Conservation (phyloP, 2,888 invertebrate species). For the Sturmia bella region DNA sequence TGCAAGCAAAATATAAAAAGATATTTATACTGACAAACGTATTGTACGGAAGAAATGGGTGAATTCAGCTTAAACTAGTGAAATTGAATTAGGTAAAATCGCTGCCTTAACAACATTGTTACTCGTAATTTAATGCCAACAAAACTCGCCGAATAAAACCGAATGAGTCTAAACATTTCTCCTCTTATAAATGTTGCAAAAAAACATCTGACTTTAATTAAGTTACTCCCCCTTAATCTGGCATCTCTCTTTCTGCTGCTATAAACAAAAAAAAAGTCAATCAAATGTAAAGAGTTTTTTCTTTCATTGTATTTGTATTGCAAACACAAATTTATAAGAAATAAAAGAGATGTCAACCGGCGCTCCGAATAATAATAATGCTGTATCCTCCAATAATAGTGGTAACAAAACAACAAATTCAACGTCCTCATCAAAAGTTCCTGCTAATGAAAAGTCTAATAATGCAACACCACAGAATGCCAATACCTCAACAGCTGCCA, state of each 20-base stretch:
- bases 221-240: conserved; percentile 51
- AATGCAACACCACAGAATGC: conserved; percentile 58
- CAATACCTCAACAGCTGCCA: conserved; percentile 71
- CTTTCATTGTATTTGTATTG: conserved; percentile 61
- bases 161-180: conserved; percentile 48
- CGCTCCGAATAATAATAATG: conserved; percentile 65
- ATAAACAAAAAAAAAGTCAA: conserved; percentile 49
- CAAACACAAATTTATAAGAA: conserved; percentile 55
- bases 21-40: too few species aligned
- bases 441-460: conserved; percentile 67
- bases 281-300: conserved; percentile 59
- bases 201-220: conserved; percentile 45
- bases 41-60: too few species aligned
- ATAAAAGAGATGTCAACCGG: conserved; percentile 67
- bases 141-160: conserved; percentile 11
- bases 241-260: conserved; percentile 45
- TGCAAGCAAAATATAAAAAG: too few species aligned
- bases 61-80: too few species aligned
- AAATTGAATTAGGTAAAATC: neutral
- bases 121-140: neutral
- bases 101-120: neutral
- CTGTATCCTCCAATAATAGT: conserved; percentile 58
- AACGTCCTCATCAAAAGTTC: conserved; percentile 68
- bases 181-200: conserved; percentile 28
- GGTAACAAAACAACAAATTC: conserved; percentile 63